These are phyloP conservation scores for Condylura cristata DNA, from an alignment of 2,113 vertebrate species.

Conservation along the genomic window DNA sequence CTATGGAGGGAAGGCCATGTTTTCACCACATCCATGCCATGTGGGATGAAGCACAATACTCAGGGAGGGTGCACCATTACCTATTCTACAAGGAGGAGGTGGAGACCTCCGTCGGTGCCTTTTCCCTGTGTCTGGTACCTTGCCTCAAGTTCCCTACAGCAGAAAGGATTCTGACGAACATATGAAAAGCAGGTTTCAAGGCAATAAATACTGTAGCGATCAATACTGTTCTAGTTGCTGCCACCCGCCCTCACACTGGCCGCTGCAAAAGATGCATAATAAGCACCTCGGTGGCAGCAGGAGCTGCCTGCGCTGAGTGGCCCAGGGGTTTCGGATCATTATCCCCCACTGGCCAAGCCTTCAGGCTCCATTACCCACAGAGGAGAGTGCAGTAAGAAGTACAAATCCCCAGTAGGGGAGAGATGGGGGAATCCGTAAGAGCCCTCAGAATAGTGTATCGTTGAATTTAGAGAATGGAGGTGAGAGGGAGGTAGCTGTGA, in stretches of 20 bases:
- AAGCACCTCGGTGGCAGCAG: background rate
- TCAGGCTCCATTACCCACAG: background rate
- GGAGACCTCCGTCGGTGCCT: background rate
- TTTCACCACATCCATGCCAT: background rate
- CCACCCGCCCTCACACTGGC: background rate
- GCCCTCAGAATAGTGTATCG: background rate
- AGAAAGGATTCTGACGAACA: conserved; percentile 34
- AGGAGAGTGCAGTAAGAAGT: background rate
- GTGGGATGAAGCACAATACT: background rate
- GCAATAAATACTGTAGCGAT: background rate
- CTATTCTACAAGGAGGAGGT: background rate
- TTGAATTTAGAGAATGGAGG: background rate
- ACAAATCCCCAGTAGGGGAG: background rate
- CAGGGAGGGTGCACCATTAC: too few relatives aligned
- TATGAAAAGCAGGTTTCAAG: background rate
- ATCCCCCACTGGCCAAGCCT: background rate
- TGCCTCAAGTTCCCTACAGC: background rate
- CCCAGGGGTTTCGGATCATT: background rate
- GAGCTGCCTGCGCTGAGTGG: background rate
- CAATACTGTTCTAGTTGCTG: background rate
- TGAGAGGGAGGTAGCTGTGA: background rate
- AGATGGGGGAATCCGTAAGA: background rate
- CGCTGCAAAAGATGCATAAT: background rate
- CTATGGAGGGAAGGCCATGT: background rate
- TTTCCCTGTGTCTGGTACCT: background rate